These are phyloP conservation scores for Euzetes globulus DNA, from an alignment of 2,888 invertebrate genomes.

Conservation along the genomic window DNA sequence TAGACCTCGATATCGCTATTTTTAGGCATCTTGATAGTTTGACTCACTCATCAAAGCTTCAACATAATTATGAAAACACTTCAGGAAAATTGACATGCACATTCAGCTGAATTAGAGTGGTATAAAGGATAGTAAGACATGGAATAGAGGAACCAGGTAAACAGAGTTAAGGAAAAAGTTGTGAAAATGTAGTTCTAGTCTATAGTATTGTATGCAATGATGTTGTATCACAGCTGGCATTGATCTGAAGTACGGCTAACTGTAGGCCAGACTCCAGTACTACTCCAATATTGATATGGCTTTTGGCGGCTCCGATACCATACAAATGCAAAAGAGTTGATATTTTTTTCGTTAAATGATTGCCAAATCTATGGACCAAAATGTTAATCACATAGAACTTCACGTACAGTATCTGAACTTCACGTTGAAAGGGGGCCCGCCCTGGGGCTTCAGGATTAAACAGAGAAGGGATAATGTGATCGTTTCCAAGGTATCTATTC, in stretches of 20 bases:
- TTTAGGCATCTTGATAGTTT: neutral
- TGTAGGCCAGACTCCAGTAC: neutral
- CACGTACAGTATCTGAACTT: slow-evolving; percentile 33
- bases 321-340: neutral
- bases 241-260: neutral
- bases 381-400: neutral
- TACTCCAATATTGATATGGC: neutral
- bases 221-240: neutral
- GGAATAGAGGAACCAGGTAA: too few relatives aligned
- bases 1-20: neutral
- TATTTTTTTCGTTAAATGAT: neutral
- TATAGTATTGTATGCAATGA: neutral
- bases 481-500: slow-evolving; percentile 33
- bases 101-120: too few relatives aligned
- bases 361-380: slow-evolving; percentile 24
- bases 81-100: neutral
- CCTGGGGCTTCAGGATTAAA: slow-evolving; percentile 42
- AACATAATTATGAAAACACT: too few relatives aligned
- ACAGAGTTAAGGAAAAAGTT: neutral
- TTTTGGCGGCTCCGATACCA: neutral
- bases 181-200: neutral
- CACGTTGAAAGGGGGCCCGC: slow-evolving; percentile 40
- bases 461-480: slow-evolving; percentile 34
- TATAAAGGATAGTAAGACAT: too few relatives aligned
- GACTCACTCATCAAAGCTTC: too few relatives aligned